Evolutionary conservation across 2,888 invertebrate species (phyloP).

Genomic region (Galeopsomyia nigrocyanea): DNA sequence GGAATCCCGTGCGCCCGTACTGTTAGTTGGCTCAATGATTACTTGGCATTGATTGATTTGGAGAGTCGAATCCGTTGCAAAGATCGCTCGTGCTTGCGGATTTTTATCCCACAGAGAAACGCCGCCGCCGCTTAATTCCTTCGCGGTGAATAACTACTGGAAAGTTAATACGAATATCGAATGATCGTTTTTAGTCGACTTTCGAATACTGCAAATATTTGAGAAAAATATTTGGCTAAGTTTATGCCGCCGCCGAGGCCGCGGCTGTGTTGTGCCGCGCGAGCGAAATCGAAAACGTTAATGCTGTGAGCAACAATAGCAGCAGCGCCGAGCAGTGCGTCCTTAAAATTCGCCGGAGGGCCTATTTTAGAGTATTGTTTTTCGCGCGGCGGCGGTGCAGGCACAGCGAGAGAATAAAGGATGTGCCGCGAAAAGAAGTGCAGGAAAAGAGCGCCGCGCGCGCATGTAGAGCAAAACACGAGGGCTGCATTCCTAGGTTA

Average conservation of each 20-base stretch:
- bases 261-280: too few species aligned
- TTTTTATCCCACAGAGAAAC: background rate
- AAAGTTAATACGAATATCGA: background rate
- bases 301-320: too few species aligned
- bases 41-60: too few species aligned
- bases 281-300: too few species aligned
- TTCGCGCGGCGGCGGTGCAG: background rate
- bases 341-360: slow-evolving; percentile 5
- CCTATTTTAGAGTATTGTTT: background rate
- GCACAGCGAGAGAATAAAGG: slow-evolving; percentile 17
- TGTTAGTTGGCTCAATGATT: slow-evolving; percentile 32
- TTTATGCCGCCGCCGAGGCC: too few species aligned
- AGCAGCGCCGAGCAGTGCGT: too few species aligned
- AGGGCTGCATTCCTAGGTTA: slow-evolving; percentile 63
- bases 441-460: slow-evolving; percentile 39
- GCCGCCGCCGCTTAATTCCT: background rate
- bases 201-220: background rate
- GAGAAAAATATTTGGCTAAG: background rate
- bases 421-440: slow-evolving; percentile 29
- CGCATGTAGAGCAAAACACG: slow-evolving; percentile 52
- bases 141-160: background rate
- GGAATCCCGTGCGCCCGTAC: background rate
- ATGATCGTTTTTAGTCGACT: too few species aligned
- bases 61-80: slow-evolving; percentile 9
- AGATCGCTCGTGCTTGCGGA: background rate